Conservation (phyloP, 2,113 vertebrate genomes). For the Lontra canadensis region DNA sequence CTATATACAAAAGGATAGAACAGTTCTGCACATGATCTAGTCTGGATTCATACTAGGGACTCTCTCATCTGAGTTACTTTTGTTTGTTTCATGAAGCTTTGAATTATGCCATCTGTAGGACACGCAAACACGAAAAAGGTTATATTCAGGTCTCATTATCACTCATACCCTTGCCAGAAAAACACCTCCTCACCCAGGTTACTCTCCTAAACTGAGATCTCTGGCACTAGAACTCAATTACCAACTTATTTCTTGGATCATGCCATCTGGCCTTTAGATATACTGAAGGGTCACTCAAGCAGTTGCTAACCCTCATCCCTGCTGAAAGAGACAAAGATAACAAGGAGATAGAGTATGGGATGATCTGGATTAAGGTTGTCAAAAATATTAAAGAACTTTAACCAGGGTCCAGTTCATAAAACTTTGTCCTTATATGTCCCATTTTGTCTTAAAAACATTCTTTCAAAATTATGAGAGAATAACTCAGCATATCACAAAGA, state of each 20-base stretch:
- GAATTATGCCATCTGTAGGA: background rate
- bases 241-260: background rate
- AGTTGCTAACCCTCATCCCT: background rate
- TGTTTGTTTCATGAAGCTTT: background rate
- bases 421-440: background rate
- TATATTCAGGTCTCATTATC: background rate
- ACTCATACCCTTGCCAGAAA: background rate
- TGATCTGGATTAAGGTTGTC: background rate
- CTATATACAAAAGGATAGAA: background rate
- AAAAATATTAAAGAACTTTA: background rate
- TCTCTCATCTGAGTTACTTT: background rate
- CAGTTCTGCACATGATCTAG: background rate
- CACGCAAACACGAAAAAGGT: background rate
- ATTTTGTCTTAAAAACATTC: background rate
- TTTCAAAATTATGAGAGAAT: background rate
- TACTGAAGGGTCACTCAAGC: background rate
- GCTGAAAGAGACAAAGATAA: constrained; percentile 5
- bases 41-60: background rate
- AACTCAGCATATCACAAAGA: background rate
- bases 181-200: background rate
- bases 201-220: background rate
- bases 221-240: background rate
- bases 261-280: background rate
- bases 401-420: background rate
- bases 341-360: background rate